A percentile compares a stretch with the other conserved stretches of the same genome.
phyloP scores from a whole-genome alignment of 2,113 vertebrate genomes.

The Cairina moschata region DNA sequence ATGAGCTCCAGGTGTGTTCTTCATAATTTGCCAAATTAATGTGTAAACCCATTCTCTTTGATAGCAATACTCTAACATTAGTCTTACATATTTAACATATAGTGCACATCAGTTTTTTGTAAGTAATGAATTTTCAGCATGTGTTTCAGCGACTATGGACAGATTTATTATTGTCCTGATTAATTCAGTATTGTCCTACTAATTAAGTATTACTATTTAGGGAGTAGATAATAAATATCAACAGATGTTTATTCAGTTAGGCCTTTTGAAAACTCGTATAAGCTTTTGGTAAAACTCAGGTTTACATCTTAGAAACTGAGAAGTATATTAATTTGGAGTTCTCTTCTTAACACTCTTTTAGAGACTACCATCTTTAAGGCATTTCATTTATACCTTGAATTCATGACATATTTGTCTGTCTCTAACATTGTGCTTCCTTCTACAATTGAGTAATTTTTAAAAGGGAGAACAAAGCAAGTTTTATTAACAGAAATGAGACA shows the following conservation, averaged over 20 bases:
- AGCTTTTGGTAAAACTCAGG: not conserved
- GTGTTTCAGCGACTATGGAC: not conserved
- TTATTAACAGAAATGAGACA: not conserved
- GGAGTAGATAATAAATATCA: not conserved
- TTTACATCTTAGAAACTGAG: not conserved
- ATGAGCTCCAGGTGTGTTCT: not conserved
- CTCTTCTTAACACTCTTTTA: not conserved
- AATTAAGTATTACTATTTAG: not conserved
- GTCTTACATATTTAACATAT: not conserved
- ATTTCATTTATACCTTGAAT: not conserved
- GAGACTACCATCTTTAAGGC: not conserved
- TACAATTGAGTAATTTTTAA: not conserved
- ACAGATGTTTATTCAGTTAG: not conserved
- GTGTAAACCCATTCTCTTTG: rapidly evolving
- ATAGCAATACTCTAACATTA: not conserved
- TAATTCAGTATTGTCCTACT: not conserved
- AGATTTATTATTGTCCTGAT: not conserved
- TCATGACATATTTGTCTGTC: not conserved
- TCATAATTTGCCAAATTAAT: not conserved
- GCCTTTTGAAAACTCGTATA: not conserved
- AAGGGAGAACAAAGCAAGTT: not conserved
- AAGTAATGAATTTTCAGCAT: not conserved
- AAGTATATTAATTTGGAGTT: not conserved
- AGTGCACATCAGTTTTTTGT: not conserved
- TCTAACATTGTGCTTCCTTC: not conserved